Conservation (phyloP, 2,797 vertebrate genomes). For the Tarsius wallacei region DNA sequence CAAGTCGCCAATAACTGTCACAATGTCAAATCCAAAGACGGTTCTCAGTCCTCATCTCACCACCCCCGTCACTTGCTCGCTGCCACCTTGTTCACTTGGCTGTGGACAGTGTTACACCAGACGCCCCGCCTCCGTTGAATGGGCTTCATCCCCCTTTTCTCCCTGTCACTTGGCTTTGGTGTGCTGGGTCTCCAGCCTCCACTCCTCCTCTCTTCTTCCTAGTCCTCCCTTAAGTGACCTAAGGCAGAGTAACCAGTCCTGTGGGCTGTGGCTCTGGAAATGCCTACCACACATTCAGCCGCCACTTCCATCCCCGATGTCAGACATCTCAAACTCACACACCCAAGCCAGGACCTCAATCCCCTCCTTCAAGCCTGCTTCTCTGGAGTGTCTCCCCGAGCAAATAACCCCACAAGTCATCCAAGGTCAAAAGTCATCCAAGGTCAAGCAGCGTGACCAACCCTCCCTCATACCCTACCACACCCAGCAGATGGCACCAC, state of each 20-base stretch:
- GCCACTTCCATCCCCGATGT: neutral
- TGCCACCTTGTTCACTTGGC: neutral
- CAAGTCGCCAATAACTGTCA: neutral
- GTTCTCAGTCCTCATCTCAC: neutral
- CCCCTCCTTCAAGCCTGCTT: too few species aligned
- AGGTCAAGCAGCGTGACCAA: too few species aligned
- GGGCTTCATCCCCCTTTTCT: neutral
- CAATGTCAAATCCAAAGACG: neutral
- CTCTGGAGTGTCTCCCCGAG: too few species aligned
- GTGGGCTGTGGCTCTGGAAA: neutral
- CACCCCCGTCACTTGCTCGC: neutral
- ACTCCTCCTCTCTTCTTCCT: neutral
- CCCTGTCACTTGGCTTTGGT: neutral
- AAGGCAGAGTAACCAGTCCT: neutral
- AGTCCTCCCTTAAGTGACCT: neutral
- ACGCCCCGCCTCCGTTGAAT: neutral
- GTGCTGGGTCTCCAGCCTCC: neutral
- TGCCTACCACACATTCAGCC: neutral
- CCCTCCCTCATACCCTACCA: too few species aligned
- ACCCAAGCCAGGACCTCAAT: too few species aligned
- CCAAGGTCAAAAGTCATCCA: too few species aligned
- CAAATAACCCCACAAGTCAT: too few species aligned
- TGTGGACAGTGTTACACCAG: neutral
- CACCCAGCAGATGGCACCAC: too few species aligned
- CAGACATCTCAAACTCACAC: too few species aligned